phyloP scores from a whole-genome alignment of 2,113 vertebrate species.

The Pseudorasbora parva region DNA sequence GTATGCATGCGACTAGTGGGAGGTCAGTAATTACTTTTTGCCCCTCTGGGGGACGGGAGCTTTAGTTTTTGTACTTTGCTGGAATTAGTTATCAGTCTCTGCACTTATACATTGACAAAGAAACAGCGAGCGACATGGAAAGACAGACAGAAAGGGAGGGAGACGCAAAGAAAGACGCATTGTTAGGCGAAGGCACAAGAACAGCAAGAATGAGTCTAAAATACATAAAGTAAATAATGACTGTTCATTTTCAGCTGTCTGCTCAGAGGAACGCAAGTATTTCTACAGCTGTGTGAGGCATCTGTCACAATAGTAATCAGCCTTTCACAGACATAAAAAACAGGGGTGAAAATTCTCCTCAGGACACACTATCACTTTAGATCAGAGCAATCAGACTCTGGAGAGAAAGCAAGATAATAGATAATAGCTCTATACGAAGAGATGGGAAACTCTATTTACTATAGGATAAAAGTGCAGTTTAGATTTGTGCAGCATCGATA shows the following conservation, averaged over 20 bases:
- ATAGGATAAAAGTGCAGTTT: background rate
- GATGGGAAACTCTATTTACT: background rate
- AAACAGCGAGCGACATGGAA: background rate
- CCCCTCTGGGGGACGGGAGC: background rate
- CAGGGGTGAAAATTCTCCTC: conserved; percentile 25
- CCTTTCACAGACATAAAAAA: conserved; percentile 25
- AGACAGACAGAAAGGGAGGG: background rate
- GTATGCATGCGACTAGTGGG: background rate
- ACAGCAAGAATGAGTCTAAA: background rate
- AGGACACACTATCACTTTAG: conserved; percentile 27
- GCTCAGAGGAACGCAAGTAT: background rate
- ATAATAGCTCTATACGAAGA: background rate
- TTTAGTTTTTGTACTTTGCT: conserved; percentile 27
- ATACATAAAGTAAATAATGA: conserved; percentile 29
- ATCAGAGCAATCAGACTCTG: conserved; percentile 13
- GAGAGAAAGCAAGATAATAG: conserved; percentile 1
- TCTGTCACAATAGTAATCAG: conserved; percentile 40
- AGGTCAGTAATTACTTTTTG: conserved; percentile 37
- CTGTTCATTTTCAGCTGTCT: conserved; percentile 34
- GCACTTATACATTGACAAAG: conserved; percentile 12
- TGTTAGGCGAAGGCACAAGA: background rate
- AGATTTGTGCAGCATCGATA: background rate
- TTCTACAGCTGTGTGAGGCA: conserved; percentile 30
- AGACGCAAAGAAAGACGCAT: conserved; percentile 6
- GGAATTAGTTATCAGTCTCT: conserved; percentile 35